These are phyloP conservation scores for Micoletzkya japonica DNA, from an alignment of 2,888 invertebrate genomes.

Conservation along the genomic window DNA sequence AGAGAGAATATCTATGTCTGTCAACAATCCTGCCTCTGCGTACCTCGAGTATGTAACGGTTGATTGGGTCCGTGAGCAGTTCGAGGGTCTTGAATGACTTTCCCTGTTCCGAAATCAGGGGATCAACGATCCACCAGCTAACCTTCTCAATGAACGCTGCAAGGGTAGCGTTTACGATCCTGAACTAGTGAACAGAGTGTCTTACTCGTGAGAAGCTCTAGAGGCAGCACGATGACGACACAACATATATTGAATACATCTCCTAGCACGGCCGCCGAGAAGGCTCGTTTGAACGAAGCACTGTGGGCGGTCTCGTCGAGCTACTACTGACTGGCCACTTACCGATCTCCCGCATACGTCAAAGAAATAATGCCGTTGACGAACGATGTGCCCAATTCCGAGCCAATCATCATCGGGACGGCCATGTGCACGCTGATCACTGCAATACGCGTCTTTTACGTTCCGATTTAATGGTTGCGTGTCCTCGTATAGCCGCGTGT, in stretches of 20 bases:
- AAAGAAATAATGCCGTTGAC: slow-evolving; percentile 70
- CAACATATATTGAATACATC: slow-evolving; percentile 71
- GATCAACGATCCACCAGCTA: slow-evolving; percentile 48
- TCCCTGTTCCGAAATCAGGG: slow-evolving; percentile 46
- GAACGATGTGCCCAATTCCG: slow-evolving; percentile 70
- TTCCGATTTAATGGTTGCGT: not conserved
- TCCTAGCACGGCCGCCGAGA: slow-evolving; percentile 70
- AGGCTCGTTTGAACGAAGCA: slow-evolving; percentile 65
- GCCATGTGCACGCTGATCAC: slow-evolving; percentile 66
- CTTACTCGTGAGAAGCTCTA: slow-evolving; percentile 67
- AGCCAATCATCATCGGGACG: slow-evolving; percentile 70
- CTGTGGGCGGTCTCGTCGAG: not conserved
- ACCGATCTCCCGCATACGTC: slow-evolving; percentile 64
- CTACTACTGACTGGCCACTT: not conserved
- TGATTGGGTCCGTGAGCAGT: slow-evolving; percentile 53
- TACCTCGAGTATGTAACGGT: slow-evolving; percentile 52
- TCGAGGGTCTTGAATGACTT: slow-evolving; percentile 52
- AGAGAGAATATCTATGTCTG: not conserved
- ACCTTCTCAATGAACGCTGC: slow-evolving; percentile 50
- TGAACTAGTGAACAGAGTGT: not conserved
- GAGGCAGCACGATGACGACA: slow-evolving; percentile 68
- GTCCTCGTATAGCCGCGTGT: not conserved
- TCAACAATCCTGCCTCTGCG: no score
- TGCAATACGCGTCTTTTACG: slow-evolving; percentile 27
- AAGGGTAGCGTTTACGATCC: not conserved